Base-by-base conservation (phyloP, 2,888 invertebrate genomes). In the Drosophila cognata region DNA sequence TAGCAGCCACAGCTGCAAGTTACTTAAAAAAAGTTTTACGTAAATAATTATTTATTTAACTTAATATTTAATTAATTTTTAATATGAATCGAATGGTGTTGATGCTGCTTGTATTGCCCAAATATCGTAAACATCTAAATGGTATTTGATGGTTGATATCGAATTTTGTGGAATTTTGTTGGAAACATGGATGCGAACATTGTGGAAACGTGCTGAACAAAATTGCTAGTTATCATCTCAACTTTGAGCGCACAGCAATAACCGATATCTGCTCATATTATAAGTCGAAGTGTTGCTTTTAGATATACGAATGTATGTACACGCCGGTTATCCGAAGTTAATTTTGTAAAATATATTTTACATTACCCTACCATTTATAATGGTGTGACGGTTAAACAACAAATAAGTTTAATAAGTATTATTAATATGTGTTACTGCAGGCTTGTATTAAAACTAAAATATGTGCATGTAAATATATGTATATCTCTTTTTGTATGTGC, bases 201-300 rank as follows among this genome's bases (percentile, higher is more conserved):
- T 21, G 2, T 11, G 11, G 21, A 25, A 46, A 25, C 21, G 7
- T 21, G 46, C 2, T 16, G 16, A 46, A 46, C 7, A 21, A 25
- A 21, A 16, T 16, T 16, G 13, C 13, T 16, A 7, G 13, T 46
- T 21, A 13, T 4, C 46, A 25, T 8, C 21, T 16, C 46, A 46
- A 25, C 7, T 13, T 46, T 46, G 21, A 16, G 13, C 46, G 13
- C 46, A 21, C 4, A 13, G 21, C 46, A 21, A 21, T 46, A 46
- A 16, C 7, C 21, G 46, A 46, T 43, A 43, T 31, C 51, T 29
- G 29, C 11, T 31, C 31, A 31, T 51, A 31, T 29, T 31, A 13
- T 3, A 46, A 31, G n/a, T 31, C 51, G 51, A 31, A 51, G n/a
- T 31, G 51, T 51, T 51, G 51, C 31, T 51, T 31, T 51, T n/a